Evolutionary conservation across 2,797 vertebrate species (phyloP), one percentile per base, ranked within the genome.

Genomic region (Falco peregrinus): DNA sequence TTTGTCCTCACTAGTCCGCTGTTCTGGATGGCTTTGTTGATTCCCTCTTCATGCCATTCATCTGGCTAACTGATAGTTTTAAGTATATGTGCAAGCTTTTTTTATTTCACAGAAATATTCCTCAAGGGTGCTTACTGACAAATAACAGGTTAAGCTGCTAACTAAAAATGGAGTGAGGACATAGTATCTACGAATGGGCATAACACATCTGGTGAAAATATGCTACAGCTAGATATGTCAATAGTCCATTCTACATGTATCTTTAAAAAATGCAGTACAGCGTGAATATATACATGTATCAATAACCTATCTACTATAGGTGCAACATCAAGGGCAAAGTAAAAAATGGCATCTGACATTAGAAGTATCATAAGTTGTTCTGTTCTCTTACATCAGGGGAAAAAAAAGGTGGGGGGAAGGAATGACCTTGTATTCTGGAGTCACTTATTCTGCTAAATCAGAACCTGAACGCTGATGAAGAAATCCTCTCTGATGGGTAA

Each of bases 141-240:
- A 57, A 64, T 68, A 87, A 35, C 16, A 87, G 80, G 12, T 43
- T 33, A 94, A 85, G 13, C 18, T 71, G 47, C 13, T 77, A 73
- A 89, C 50, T 81, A 29, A 41, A 60, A 86, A 48, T 25, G 11
- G 48, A 90, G 63, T 41, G n/a, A 91, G 50, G 45, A 57, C 31
- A 80, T 13, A 33, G 9, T 77, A 77, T 77, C 69, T 93, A 33
- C n/a, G 68, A 74, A 47, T 20, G 6, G 13, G 45, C 10, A 63
- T 68, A 96, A 87, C 26, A 69, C 48, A 85, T 83, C 59, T 96
- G 75, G 73, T 81, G 48, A 95, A 94, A 97, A 65, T 74, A 76
- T 33, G 47, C 76, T 75, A 56, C 14, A 43, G n/a, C 33, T 71
- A 65, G 64, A 89, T 93, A 90, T 73, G 22, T 60, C 63, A 88